Evolutionary conservation across 2,113 vertebrate genomes (phyloP), one percentile per base, ranked within the genome.

Genomic region (Tyto alba): DNA sequence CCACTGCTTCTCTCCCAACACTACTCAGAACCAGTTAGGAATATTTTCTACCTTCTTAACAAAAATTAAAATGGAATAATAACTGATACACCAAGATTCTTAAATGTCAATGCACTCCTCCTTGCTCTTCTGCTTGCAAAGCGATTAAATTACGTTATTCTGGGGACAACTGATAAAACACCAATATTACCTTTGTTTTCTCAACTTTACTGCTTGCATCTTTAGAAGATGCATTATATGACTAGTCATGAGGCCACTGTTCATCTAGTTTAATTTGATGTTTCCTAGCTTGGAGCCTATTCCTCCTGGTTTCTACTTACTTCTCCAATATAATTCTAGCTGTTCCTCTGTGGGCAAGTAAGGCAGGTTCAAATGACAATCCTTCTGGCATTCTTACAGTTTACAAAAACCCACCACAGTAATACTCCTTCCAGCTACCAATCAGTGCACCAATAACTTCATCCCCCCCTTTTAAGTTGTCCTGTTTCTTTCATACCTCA

Each of bases 1-100:
- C 57, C 36, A 71, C 16, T 0, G 3, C 76, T 97, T 94, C 60
- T 85, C 77, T 93, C 94, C 77, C 93, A 97, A 80, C 55, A 90
- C 59, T 56, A 32, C 75, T 89, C 73, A 91, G 72, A 93, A 83
- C 62, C 87, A 86, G n/a, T 64, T 78, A 92, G 75, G 93, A 90
- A 77, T 93, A 83, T 82, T 84, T 97, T 78, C 75, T 91, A 38
- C 52, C 40, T 88, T 79, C 43, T 59, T 77, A 53, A 78, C 56
- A 85, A 69, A 72, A 85, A 86, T 81, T 68, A 56, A 95, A 96
- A 88, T 30, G 13, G 36, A 81, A 85, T 68, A 90, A 87, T n/a
- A 94, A 91, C 89, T 67, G 75, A 88, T 83, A 73, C 19, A 50
- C 73, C 26, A 85, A 7, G 36, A 27, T 48, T 85, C 78, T 64